phyloP scores from a whole-genome alignment of 2,797 vertebrate species.

The Psittacula echo region DNA sequence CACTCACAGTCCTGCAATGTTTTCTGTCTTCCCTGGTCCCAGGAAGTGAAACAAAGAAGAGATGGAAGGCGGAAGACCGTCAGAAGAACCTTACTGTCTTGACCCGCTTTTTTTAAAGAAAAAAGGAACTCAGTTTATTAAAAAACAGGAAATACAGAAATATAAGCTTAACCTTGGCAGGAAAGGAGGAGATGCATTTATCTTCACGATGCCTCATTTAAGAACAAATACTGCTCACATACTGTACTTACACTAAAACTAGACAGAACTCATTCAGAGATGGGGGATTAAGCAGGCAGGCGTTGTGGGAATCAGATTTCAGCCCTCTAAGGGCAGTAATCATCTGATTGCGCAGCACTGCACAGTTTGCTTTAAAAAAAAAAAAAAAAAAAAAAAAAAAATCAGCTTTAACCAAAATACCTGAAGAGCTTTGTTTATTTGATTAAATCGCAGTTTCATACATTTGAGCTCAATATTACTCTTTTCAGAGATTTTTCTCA shows the following conservation, averaged over 20 bases:
- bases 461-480: not conserved
- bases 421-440: not conserved
- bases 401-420: not conserved
- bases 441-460: not conserved
- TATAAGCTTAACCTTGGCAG: not conserved
- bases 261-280: not conserved
- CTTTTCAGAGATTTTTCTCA: not conserved
- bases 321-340: not conserved
- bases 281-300: not conserved
- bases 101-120: not conserved
- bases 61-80: not conserved
- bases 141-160: not conserved
- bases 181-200: not conserved
- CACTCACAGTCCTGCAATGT: rapidly evolving
- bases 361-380: not conserved
- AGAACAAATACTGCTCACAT: not conserved
- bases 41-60: not conserved
- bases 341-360: not conserved
- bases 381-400: not conserved
- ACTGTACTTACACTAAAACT: not conserved
- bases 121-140: not conserved
- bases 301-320: not conserved
- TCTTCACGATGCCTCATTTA: rapidly evolving
- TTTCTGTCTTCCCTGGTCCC: not conserved
- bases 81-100: not conserved